A percentile compares a stretch with the other conserved stretches of the same genome.
Evolutionary conservation across 2,113 vertebrate genomes (phyloP).

Genomic region (Cyphotilapia sp.): DNA sequence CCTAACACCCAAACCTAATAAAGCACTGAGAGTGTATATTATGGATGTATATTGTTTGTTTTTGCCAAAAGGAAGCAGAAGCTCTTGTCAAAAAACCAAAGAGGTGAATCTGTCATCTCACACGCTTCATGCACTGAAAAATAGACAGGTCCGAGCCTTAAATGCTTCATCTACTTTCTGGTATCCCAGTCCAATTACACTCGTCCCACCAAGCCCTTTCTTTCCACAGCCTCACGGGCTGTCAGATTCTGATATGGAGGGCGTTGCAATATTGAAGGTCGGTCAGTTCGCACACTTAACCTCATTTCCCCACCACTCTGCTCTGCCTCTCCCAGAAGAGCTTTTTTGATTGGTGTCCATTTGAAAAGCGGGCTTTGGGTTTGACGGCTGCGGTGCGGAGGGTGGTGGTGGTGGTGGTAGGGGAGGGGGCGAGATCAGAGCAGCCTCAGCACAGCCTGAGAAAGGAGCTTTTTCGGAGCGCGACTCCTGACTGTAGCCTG

Average conservation of each 20-base stretch:
- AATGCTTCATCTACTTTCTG: conserved; percentile 53
- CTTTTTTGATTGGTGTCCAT: conserved; percentile 59
- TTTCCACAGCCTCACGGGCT: conserved; percentile 45
- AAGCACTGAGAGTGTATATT: neutral
- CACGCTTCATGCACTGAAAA: conserved; percentile 30
- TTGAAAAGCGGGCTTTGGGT: conserved; percentile 44
- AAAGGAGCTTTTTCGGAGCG: conserved; percentile 29
- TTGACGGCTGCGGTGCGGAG: conserved; percentile 4
- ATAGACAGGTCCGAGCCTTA: conserved; percentile 32
- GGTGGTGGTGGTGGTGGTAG: neutral
- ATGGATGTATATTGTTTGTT: neutral
- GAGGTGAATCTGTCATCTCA: conserved; percentile 32
- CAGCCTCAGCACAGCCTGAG: neutral
- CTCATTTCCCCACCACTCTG: conserved; percentile 52
- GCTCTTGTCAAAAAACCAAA: conserved; percentile 1
- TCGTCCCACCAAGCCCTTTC: conserved; percentile 30
- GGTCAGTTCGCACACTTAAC: conserved; percentile 59
- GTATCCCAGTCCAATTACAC: conserved; percentile 60
- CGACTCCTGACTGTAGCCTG: conserved; percentile 36
- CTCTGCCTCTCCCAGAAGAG: conserved; percentile 35
- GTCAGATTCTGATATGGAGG: conserved; percentile 57
- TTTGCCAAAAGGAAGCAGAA: conserved; percentile 2
- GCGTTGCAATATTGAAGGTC: conserved; percentile 60
- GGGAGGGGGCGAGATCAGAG: conserved; percentile 7
- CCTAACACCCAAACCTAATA: neutral